Evolutionary conservation across 2,113 vertebrate genomes (phyloP), one percentile per base, ranked within the genome.

Genomic region (Ailurus styani): DNA sequence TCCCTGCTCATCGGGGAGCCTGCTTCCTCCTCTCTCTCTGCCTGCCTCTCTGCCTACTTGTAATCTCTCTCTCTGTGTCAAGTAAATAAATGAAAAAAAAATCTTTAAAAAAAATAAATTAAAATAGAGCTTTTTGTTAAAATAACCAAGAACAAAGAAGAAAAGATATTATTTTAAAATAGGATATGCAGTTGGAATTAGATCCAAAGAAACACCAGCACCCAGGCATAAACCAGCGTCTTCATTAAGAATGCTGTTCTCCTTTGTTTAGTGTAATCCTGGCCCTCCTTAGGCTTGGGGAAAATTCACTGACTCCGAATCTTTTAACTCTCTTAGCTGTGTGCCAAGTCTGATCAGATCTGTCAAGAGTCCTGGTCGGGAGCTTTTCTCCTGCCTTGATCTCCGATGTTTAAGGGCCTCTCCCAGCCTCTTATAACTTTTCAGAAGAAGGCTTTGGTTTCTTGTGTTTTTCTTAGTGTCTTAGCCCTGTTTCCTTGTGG

Each of bases 41-140:
- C n/a, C n/a, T n/a, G n/a, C n/a, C n/a, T n/a, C n/a, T n/a, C n/a
- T n/a, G n/a, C n/a, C n/a, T n/a, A n/a, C n/a, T n/a, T n/a, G n/a
- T n/a, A n/a, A n/a, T n/a, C n/a, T n/a, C n/a, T n/a, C n/a, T n/a
- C n/a, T n/a, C n/a, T n/a, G n/a, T n/a, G n/a, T n/a, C n/a, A n/a
- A n/a, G n/a, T n/a, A n/a, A n/a, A n/a, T n/a, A n/a, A n/a, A n/a
- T n/a, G n/a, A n/a, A n/a, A n/a, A n/a, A n/a, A n/a, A n/a, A n/a
- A n/a, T n/a, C n/a, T n/a, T n/a, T n/a, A n/a, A n/a, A n/a, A n/a
- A n/a, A n/a, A 52, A 45, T 84, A n/a, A 66, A 78, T 75, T 31
- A 82, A 96, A 96, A 90, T 55, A 40, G 47, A 78, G 13, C 3
- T 64, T 93, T 97, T 73, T 37, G 68, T 84, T 79, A 90, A 97